phyloP scores from a whole-genome alignment of 2,113 vertebrate species.

The Callionymus lyra region DNA sequence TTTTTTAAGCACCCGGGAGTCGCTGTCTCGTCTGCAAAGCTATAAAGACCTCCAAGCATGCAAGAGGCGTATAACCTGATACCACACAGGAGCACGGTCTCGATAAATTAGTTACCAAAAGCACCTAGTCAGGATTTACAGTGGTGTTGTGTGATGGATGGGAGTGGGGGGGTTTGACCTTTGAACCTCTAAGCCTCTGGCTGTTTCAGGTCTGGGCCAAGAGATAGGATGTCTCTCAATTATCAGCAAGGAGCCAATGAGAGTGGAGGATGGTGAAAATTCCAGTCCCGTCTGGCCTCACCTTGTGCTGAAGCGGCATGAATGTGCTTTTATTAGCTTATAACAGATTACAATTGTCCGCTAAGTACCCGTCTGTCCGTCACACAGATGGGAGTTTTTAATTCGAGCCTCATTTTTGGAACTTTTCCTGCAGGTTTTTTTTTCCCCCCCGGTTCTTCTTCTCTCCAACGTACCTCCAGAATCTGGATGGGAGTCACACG shows the following conservation, averaged over 20 bases:
- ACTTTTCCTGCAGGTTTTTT: conserved; percentile 45
- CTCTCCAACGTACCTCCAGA: conserved; percentile 26
- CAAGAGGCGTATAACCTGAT: conserved; percentile 26
- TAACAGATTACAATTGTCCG: conserved; percentile 65
- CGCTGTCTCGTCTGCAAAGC: conserved; percentile 26
- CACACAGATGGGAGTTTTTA: conserved; percentile 63
- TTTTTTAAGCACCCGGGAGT: conserved; percentile 13
- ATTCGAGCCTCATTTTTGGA: conserved; percentile 59
- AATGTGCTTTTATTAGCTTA: conserved; percentile 62
- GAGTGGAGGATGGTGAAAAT: conserved; percentile 10
- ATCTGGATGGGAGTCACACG: conserved; percentile 28
- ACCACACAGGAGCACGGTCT: conserved; percentile 14
- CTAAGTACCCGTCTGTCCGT: conserved; percentile 55
- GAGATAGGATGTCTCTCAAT: conserved; percentile 33
- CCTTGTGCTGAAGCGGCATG: conserved; percentile 41
- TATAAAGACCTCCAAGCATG: conserved; percentile 29
- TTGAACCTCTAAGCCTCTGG: conserved; percentile 38
- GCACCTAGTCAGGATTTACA: conserved; percentile 22
- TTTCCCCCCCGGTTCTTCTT: conserved; percentile 60
- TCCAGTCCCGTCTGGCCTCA: conserved; percentile 22
- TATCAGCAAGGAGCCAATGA: conserved; percentile 44
- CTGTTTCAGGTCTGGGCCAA: conserved; percentile 26
- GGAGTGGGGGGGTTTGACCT: conserved; percentile 30
- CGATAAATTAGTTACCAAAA: conserved; percentile 45
- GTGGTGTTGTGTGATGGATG: conserved; percentile 42